phyloP scores from a whole-genome alignment of 2,113 vertebrate genomes.

The Ceyx melanurus region DNA sequence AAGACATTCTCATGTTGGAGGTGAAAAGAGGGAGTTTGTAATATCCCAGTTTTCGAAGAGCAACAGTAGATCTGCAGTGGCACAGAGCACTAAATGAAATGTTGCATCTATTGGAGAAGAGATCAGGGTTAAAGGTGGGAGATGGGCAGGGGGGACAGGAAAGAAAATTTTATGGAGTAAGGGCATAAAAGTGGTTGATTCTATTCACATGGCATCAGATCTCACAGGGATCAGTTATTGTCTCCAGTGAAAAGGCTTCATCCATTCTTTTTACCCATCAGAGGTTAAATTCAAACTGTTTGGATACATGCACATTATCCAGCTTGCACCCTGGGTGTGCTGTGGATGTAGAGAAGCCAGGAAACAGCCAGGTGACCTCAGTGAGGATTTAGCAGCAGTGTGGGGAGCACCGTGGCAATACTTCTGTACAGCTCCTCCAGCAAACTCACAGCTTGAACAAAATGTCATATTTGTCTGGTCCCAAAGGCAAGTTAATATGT shows the following conservation, averaged over 20 bases:
- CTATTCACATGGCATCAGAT: not conserved
- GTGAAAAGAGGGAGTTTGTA: not conserved
- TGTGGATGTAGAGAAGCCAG: not conserved
- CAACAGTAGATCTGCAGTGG: not conserved
- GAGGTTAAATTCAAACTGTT: not conserved
- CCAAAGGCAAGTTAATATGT: not conserved
- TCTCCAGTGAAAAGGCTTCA: not conserved
- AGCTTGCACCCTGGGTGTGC: not conserved
- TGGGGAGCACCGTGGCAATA: not conserved
- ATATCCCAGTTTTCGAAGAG: not conserved
- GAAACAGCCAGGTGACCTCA: accelerated
- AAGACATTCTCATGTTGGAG: slow-evolving; percentile 4
- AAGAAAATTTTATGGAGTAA: not conserved
- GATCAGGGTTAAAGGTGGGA: not conserved
- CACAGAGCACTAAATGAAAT: not conserved
- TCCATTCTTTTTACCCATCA: not conserved
- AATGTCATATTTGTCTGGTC: not conserved
- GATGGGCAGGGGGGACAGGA: not conserved
- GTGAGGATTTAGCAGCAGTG: not conserved
- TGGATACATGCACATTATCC: not conserved
- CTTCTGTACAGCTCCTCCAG: not conserved
- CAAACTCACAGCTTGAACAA: not conserved
- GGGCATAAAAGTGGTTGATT: not conserved
- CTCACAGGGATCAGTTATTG: not conserved
- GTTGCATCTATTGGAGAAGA: not conserved